Percentiles rank a stretch among this genome's conserved stretches.
Conservation (phyloP, 2,797 vertebrate genomes). For the Propithecus deckenii region DNA sequence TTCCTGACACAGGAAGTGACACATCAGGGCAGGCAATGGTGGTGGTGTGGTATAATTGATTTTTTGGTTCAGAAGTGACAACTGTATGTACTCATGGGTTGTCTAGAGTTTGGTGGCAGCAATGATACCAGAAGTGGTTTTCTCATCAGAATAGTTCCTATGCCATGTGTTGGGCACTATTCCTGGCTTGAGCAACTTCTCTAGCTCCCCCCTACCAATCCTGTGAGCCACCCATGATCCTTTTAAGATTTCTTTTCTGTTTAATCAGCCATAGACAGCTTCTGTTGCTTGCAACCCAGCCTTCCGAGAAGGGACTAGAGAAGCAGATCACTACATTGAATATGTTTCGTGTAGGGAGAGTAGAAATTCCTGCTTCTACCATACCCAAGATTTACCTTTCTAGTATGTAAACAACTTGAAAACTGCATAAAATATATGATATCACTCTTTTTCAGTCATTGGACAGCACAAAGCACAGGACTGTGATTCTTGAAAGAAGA, state of each 20-base stretch:
- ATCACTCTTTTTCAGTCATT: neutral
- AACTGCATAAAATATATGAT: neutral
- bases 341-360: neutral
- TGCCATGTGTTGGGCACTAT: neutral
- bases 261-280: neutral
- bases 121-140: neutral
- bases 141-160: neutral
- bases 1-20: neutral
- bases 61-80: constrained; percentile 23
- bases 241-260: neutral
- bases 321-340: neutral
- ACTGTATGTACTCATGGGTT: neutral
- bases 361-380: neutral
- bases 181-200: neutral
- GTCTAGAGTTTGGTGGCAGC: neutral
- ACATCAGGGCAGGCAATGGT: neutral
- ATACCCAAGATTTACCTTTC: neutral
- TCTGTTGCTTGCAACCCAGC: neutral
- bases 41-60: neutral
- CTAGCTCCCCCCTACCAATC: neutral
- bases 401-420: neutral
- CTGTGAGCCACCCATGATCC: neutral
- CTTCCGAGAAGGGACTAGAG: neutral
- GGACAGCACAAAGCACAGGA: neutral
- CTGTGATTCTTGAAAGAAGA: neutral